phyloP scores from a whole-genome alignment of 2,797 vertebrate species.

The Acanthurus leucopareius region DNA sequence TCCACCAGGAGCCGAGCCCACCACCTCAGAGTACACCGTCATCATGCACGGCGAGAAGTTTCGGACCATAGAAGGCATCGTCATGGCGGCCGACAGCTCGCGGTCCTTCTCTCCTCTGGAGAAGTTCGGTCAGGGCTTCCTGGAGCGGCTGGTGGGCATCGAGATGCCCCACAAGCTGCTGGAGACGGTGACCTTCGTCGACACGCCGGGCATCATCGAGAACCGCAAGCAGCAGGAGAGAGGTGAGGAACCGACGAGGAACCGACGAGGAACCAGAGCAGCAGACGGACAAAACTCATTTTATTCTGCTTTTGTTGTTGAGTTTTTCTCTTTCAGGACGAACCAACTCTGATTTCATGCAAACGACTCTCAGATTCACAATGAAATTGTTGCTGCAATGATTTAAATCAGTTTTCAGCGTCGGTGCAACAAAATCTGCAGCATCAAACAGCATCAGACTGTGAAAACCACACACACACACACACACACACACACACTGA shows the following conservation, averaged over 20 bases:
- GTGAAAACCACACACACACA: too few relatives aligned
- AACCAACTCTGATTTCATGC: background rate
- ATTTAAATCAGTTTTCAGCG: slow-evolving; percentile 1
- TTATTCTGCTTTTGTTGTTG: background rate
- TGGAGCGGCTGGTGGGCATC: slow-evolving; percentile 95
- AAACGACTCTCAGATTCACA: too few relatives aligned
- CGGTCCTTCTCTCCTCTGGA: slow-evolving; percentile 96
- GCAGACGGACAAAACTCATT: background rate
- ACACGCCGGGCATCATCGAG: slow-evolving; percentile 97
- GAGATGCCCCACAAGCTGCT: slow-evolving; percentile 97
- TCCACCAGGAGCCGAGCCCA: slow-evolving; percentile 94
- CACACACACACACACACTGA: background rate
- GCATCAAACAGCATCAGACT: background rate
- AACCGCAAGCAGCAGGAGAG: slow-evolving; percentile 99
- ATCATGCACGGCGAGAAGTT: slow-evolving; percentile 96
- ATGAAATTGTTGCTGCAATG: background rate
- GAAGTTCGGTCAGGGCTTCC: slow-evolving; percentile 97
- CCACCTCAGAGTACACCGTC: slow-evolving; percentile 98
- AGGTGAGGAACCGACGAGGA: slow-evolving; percentile 84
- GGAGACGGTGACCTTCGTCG: slow-evolving; percentile 95
- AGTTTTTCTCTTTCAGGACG: background rate
- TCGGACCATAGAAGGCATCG: slow-evolving; percentile 94
- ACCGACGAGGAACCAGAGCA: background rate
- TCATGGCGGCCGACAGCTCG: slow-evolving; percentile 97
- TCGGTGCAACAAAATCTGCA: background rate